phyloP scores from a whole-genome alignment of 2,113 vertebrate species.

The Daubentonia madagascariensis region DNA sequence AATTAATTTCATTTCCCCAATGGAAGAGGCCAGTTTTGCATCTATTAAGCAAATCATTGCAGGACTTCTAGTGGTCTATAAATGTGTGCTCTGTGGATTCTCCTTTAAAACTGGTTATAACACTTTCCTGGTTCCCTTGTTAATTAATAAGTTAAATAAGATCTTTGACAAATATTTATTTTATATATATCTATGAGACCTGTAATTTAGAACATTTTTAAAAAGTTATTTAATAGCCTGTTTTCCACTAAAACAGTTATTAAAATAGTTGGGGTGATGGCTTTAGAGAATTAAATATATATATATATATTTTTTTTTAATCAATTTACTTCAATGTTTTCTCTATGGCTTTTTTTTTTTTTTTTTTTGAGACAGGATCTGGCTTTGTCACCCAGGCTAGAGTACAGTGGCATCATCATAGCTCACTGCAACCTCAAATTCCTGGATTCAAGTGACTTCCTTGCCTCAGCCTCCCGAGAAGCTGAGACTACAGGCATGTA shows the following conservation, averaged over 20 bases:
- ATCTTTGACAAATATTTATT: neutral
- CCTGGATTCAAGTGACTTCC: too few species aligned
- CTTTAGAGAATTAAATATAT: neutral
- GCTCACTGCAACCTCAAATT: too few species aligned
- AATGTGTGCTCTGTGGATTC: neutral
- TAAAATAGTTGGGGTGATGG: neutral
- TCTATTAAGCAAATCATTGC: conserved; percentile 25
- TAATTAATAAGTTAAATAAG: neutral
- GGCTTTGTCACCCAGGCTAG: too few species aligned
- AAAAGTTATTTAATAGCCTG: neutral
- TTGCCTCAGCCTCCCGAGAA: too few species aligned
- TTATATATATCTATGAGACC: neutral
- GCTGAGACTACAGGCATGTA: too few species aligned
- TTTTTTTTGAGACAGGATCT: too few species aligned
- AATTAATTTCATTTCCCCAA: neutral
- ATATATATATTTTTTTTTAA: neutral
- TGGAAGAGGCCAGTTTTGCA: neutral
- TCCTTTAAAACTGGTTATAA: neutral
- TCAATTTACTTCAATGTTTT: neutral
- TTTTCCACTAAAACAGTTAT: neutral
- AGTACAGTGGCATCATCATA: too few species aligned
- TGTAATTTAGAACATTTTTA: neutral
- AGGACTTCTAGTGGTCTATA: neutral
- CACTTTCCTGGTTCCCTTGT: neutral
- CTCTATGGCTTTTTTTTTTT: neutral